Base-by-base conservation (phyloP, 2,113 vertebrate genomes). In the Conger conger region DNA sequence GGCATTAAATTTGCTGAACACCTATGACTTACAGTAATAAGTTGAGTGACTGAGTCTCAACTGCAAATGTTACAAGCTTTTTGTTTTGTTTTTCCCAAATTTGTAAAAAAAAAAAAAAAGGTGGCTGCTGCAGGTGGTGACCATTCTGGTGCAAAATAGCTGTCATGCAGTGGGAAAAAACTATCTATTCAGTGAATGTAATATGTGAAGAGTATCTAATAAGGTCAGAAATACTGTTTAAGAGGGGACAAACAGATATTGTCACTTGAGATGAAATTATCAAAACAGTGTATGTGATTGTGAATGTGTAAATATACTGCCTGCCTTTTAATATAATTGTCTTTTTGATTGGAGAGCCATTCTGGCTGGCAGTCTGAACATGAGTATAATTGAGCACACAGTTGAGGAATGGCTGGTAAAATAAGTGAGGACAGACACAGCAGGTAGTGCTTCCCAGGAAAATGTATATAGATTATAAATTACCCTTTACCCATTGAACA, bases 261-360 rank as follows among this genome's bases (percentile, higher is more conserved):
- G 27, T 73, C 68, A 30, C 68, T 73, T 33, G 4, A n/a, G 68
- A 33, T n/a, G 23, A 73, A 73, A 33, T 73, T n/a, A 30, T 33
- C n/a, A 73, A 73, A 27, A 73, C 68, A 73, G 2, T 5, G n/a
- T 27, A 33, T 73, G 68, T 80, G 80, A 81, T 37, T 42, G 83
- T 80, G 80, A 80, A 83, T 80, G 13, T 36, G 84, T 87, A 90
- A 86, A 88, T 86, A 50, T 88, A 82, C 60, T 83, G 42, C 53
- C 68, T 89, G 81, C 45, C 87, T 77, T 76, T 40, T 8, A 81
- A 85, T 83, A 81, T 78, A 84, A 23, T 77, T 27, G 79, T 79
- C 86, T 86, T 84, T 80, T 57, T 79, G 76, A 85, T 81, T 84
- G 83, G 82, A 85, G 87, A 76, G 86, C 84, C 87, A 84, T 82